phyloP scores from a whole-genome alignment of 2,888 invertebrate species.

The Cerceris rybyensis region DNA sequence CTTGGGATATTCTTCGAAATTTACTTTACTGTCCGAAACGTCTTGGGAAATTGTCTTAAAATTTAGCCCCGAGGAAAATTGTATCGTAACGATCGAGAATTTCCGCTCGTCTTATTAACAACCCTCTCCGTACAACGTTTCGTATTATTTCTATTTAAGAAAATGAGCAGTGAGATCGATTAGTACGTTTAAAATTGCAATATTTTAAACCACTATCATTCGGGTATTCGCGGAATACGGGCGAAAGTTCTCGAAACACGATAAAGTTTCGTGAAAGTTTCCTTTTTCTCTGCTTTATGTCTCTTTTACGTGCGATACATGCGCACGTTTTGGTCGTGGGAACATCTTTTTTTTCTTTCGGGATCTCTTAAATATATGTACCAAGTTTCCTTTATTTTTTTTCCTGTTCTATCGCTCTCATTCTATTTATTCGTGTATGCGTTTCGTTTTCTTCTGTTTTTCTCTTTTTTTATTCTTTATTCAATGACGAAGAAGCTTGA shows the following conservation, averaged over 20 bases:
- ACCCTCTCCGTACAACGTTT: neutral
- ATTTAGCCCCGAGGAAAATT: slow-evolving; percentile 18
- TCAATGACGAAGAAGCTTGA: no score
- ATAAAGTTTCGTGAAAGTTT: slow-evolving; percentile 46
- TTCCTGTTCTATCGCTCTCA: neutral
- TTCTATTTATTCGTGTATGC: slow-evolving; percentile 1
- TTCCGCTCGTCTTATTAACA: neutral
- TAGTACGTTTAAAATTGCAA: neutral
- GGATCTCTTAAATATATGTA: slow-evolving; percentile 19
- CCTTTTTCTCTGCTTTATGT: slow-evolving; percentile 1
- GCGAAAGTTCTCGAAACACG: slow-evolving; percentile 15
- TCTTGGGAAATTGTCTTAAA: slow-evolving; percentile 40
- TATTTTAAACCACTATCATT: no score
- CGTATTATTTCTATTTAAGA: neutral
- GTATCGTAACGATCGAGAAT: slow-evolving; percentile 28
- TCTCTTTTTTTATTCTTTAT: no score
- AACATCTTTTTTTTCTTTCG: slow-evolving; percentile 18
- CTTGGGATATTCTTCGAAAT: slow-evolving; percentile 50
- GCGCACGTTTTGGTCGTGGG: slow-evolving; percentile 33
- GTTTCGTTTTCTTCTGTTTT: neutral
- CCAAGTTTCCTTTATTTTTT: slow-evolving; percentile 4
- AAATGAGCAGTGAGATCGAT: slow-evolving; percentile 2
- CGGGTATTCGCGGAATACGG: no score
- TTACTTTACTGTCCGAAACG: slow-evolving; percentile 34
- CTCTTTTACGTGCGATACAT: slow-evolving; percentile 31